Base-by-base conservation (phyloP, 1,140 invertebrate species). In the Hyposmocoma kahamanoa region DNA sequence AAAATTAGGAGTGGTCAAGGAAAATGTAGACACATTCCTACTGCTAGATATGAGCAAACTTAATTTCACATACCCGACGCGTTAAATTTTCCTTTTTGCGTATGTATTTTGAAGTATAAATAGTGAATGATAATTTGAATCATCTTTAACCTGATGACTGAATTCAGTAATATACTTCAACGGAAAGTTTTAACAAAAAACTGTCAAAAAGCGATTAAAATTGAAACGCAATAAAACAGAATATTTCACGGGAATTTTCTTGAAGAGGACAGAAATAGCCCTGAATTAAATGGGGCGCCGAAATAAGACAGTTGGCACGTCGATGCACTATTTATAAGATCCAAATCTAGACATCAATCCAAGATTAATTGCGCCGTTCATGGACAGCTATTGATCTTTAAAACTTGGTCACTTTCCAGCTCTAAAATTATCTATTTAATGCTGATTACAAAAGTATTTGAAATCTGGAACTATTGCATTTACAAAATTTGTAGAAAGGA, bases 331-430 rank as follows among this genome's bases (percentile, higher is more conserved):
- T 66, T 69, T 67, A 59, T 67, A 68, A 17, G n/a, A 26, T 39
- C 18, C 47, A 51, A 63, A 72, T 56, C 48, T 39, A 62, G 53
- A 64, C 46, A 64, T 60, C 54, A 49, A 60, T 71, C 58, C 54
- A 54, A 59, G 49, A 61, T 53, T 48, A 68, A 73, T 69, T 74
- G 56, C 63, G 61, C 50, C 56, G 53, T 51, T 61, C 62, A 62
- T 66, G 53, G 59, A 39, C 56, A 68, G 54, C 53, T 61, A 57
- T 57, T 63, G 61, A 61, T 63, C 53, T 71, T 59, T 57, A 59
- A 59, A 49, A 55, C 50, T 67, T 73, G 60, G 56, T 65, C 39
- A 42, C 36, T 30, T 47, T 68, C 60, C 62, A 68, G 70, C 60
- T 50, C 49, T 52, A 47, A 51, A 61, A 61, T n/a, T n/a, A n/a